phyloP scores from a whole-genome alignment of 2,113 vertebrate genomes.

The Aphelocoma coerulescens region DNA sequence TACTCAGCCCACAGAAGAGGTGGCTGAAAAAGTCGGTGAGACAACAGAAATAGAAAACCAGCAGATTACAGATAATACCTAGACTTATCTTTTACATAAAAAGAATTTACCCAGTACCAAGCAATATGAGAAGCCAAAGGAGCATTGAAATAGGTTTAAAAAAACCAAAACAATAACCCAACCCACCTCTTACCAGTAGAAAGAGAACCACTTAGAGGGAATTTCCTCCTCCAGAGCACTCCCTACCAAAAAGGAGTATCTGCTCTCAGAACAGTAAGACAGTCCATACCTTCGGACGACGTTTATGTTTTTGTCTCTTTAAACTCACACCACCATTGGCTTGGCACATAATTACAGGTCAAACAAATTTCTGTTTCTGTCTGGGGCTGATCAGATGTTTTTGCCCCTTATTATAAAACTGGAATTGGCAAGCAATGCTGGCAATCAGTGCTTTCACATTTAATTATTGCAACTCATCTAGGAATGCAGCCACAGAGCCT shows the following conservation, averaged over 20 bases:
- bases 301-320: not conserved
- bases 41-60: not conserved
- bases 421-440: constrained; percentile 16
- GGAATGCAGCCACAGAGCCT: constrained; percentile 32
- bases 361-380: constrained; percentile 36
- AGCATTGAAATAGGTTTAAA: not conserved
- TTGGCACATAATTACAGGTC: not conserved
- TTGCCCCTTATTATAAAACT: not conserved
- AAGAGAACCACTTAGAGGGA: not conserved
- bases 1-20: not conserved
- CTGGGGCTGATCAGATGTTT: constrained; percentile 10
- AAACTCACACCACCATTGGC: not conserved
- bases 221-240: not conserved
- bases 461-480: constrained; percentile 51
- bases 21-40: not conserved
- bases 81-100: not conserved
- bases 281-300: not conserved
- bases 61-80: not conserved
- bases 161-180: not conserved
- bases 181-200: not conserved
- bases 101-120: not conserved
- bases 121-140: not conserved
- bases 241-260: not conserved
- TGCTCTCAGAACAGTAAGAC: not conserved
- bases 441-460: constrained; percentile 29